phyloP scores from a whole-genome alignment of 92 coral and sea anemone species.

The Zoanthus solanderi region DNA sequence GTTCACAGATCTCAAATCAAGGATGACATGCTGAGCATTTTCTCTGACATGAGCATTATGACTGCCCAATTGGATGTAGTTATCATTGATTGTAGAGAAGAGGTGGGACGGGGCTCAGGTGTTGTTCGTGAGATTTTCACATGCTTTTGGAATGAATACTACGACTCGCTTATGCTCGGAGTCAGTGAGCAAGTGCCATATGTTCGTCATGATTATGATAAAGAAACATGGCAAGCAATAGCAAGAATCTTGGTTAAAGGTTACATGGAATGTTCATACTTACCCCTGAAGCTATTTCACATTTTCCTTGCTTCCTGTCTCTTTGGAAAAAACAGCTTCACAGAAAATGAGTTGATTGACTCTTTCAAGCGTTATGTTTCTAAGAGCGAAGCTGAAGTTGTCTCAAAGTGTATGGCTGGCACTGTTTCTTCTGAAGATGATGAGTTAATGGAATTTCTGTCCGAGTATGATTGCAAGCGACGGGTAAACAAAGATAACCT shows the following conservation, averaged over 20 bases:
- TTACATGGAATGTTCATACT: conserved; percentile 41
- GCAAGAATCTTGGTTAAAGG: conserved; percentile 72
- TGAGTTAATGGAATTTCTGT: conserved; percentile 64
- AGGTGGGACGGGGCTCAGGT: conserved; percentile 58
- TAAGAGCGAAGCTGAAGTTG: conserved; percentile 45
- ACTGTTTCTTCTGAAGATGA: conserved; percentile 43
- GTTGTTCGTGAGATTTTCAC: conserved; percentile 67
- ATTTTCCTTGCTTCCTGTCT: conserved; percentile 50
- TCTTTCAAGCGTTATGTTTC: conserved; percentile 65
- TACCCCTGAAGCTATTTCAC: conserved; percentile 53
- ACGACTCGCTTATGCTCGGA: conserved; percentile 66
- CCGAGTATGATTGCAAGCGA: conserved; percentile 51
- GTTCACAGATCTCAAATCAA: conserved; percentile 37
- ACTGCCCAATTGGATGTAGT: conserved; percentile 24
- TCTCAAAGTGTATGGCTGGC: conserved; percentile 54
- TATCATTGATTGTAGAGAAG: conserved; percentile 65
- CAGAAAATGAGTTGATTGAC: conserved; percentile 35
- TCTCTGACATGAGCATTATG: conserved; percentile 33
- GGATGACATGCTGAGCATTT: conserved; percentile 36
- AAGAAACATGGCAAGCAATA: conserved; percentile 47
- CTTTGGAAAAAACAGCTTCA: conserved; percentile 49
- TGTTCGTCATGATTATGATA: conserved; percentile 59
- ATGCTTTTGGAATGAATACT: conserved; percentile 67
- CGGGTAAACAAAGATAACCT: conserved; percentile 32
- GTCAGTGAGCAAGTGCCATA: conserved; percentile 63